Evolutionary conservation across 2,888 invertebrate species (phyloP).

Genomic region (Magallana nippona): DNA sequence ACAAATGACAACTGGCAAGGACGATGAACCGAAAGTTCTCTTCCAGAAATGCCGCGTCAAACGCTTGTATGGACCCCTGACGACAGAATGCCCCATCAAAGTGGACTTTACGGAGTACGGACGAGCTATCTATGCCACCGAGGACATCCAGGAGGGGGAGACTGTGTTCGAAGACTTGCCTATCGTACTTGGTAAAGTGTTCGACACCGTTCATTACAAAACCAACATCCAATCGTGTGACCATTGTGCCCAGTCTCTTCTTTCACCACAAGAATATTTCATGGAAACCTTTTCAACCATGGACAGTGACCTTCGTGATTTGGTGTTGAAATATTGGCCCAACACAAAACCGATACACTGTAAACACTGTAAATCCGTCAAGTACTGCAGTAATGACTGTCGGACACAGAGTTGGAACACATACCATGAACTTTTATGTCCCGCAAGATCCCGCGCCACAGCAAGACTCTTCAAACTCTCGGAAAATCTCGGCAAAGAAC

Average conservation of each 20-base stretch:
- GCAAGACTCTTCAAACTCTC: conserved; percentile 64
- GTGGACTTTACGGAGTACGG: conserved; percentile 83
- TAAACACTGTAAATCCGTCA: conserved; percentile 63
- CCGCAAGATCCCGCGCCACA: conserved; percentile 61
- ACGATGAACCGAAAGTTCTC: conserved; percentile 65
- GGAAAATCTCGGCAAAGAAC: conserved; percentile 63
- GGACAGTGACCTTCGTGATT: conserved; percentile 49
- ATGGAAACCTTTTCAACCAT: conserved; percentile 58
- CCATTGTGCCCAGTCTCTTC: conserved; percentile 92
- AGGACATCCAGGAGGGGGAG: conserved; percentile 84
- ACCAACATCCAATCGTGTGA: conserved; percentile 94
- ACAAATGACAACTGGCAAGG: conserved; percentile 59
- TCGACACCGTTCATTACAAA: conserved; percentile 85
- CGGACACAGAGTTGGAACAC: conserved; percentile 84
- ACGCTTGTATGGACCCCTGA: conserved; percentile 71
- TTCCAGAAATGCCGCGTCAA: conserved; percentile 74
- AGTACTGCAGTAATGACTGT: conserved; percentile 84
- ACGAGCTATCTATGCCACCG: conserved; percentile 88
- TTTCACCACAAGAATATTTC: conserved; percentile 87
- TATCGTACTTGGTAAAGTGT: conserved; percentile 92
- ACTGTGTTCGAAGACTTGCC: conserved; percentile 93
- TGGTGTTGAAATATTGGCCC: conserved; percentile 70
- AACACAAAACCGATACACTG: conserved; percentile 63
- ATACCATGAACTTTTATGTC: conserved; percentile 90
- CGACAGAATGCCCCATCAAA: conserved; percentile 63